Evolutionary conservation across 2,797 vertebrate species (phyloP).

Genomic region (Lemur catta): DNA sequence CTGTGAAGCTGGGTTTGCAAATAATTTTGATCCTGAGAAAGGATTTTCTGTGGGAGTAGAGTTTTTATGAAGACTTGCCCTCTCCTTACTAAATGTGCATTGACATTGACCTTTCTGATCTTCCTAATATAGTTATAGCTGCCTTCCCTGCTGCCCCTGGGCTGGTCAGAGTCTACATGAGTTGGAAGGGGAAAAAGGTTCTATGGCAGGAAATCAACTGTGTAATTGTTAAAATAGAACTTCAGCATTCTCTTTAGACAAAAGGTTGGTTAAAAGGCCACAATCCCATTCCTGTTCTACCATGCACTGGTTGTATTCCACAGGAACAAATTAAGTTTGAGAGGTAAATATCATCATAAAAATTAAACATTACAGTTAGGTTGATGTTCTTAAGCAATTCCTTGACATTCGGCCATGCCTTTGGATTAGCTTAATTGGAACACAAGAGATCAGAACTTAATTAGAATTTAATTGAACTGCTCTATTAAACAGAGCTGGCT

Average conservation of each 20-base stretch:
- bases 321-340: constrained; percentile 12
- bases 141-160: not conserved
- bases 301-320: not conserved
- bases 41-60: not conserved
- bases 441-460: constrained; percentile 39
- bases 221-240: not conserved
- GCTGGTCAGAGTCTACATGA: not conserved
- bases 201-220: not conserved
- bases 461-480: constrained; percentile 57
- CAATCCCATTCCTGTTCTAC: not conserved
- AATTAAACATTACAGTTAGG: not conserved
- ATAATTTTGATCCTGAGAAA: not conserved
- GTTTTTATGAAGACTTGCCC: not conserved
- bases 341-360: constrained; percentile 22
- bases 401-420: not conserved
- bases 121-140: not conserved
- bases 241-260: not conserved
- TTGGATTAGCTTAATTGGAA: constrained; percentile 58
- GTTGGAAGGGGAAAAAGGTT: not conserved
- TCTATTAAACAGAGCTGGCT: constrained; percentile 7
- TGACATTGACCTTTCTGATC: not conserved
- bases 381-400: not conserved
- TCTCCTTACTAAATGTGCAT: not conserved
- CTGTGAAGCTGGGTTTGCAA: not conserved
- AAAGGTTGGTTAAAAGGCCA: not conserved